Conservation (phyloP, 2,797 vertebrate genomes). For the Apogon hyalosoma region DNA sequence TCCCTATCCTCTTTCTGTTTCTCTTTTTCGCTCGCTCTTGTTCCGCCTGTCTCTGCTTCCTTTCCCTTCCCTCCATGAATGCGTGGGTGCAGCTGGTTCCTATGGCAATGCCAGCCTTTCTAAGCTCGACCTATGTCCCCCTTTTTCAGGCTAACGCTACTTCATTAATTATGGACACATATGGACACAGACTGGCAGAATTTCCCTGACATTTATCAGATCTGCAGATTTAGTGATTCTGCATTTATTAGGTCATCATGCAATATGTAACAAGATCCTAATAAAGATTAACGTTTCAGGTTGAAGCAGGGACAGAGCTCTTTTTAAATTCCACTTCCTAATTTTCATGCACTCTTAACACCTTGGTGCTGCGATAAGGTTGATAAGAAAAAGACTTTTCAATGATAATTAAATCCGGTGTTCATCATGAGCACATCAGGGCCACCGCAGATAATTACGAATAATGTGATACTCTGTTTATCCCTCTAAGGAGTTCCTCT, state of each 20-base stretch:
- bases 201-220: constrained; percentile 44
- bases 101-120: constrained; percentile 75
- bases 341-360: constrained; percentile 39
- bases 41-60: constrained; percentile 40
- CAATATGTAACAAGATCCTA: constrained; percentile 8
- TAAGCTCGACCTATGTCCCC: constrained; percentile 64
- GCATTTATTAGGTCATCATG: constrained; percentile 14
- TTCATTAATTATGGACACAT: constrained; percentile 59
- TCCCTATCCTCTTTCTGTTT: constrained; percentile 16
- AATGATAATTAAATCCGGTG: constrained; percentile 74
- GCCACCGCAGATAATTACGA: constrained; percentile 67
- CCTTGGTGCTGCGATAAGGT: constrained; percentile 31
- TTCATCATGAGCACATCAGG: constrained; percentile 69
- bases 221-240: constrained; percentile 29
- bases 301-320: constrained; percentile 16
- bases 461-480: constrained; percentile 63
- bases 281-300: constrained; percentile 21
- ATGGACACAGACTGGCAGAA: constrained; percentile 13
- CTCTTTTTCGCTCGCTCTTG: constrained; percentile 33
- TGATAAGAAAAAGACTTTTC: constrained; percentile 62
- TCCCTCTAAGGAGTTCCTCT: constrained; percentile 55
- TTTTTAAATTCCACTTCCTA: constrained; percentile 28
- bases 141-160: constrained; percentile 29
- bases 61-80: constrained; percentile 51
- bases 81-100: constrained; percentile 75